Evolutionary conservation across 23 tunicate species (phyloP).

Genomic region (Corella eumyota): DNA sequence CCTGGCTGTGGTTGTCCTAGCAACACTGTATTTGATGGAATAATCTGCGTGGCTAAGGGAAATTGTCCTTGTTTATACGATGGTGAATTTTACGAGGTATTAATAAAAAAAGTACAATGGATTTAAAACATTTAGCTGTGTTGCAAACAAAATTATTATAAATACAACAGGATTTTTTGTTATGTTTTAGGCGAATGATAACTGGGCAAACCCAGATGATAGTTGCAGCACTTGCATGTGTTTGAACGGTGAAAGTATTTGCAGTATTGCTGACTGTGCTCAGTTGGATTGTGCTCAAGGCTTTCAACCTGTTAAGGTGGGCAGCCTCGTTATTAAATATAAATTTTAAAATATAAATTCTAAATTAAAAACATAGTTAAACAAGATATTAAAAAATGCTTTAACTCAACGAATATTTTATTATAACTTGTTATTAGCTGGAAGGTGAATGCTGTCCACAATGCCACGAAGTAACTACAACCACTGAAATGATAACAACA

Average conservation of each 20-base stretch:
- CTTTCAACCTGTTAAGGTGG: constrained; percentile 23
- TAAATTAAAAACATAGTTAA: too few species aligned
- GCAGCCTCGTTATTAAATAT: too few species aligned
- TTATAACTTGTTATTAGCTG: neutral
- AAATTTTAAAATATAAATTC: neutral
- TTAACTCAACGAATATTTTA: too few species aligned
- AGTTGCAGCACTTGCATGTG: constrained; percentile 54
- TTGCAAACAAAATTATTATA: neutral
- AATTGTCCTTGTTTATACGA: constrained; percentile 60
- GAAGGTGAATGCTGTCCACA: constrained; percentile 11
- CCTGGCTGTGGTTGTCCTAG: constrained; percentile 64
- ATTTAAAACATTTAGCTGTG: neutral
- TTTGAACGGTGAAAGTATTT: constrained; percentile 27
- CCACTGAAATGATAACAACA: constrained; percentile 7
- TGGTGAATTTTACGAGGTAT: constrained; percentile 48
- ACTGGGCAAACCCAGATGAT: constrained; percentile 23
- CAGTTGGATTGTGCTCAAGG: too few species aligned
- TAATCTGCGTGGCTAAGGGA: constrained; percentile 49
- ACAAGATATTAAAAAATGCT: neutral
- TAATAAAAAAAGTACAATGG: neutral
- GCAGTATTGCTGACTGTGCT: constrained; percentile 52
- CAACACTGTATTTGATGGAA: constrained; percentile 67
- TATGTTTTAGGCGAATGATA: constrained; percentile 22
- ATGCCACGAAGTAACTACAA: constrained; percentile 8
- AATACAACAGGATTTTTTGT: too few species aligned